Conservation (phyloP, 2,888 invertebrate species). For the Dione vanillae region DNA sequence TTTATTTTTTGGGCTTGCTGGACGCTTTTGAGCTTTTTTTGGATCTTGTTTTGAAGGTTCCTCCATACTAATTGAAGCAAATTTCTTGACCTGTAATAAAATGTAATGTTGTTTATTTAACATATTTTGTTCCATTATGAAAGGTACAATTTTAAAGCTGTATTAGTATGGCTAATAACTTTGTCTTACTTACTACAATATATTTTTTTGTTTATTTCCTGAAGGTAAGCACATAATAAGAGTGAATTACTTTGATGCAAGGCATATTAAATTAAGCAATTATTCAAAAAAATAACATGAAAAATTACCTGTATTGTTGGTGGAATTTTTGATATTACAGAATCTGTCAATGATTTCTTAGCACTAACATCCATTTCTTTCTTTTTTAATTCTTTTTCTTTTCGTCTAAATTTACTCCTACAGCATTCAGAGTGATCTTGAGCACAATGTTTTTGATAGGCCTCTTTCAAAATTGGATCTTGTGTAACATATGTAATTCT, state of each 20-base stretch:
- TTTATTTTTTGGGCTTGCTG: slow-evolving; percentile 68
- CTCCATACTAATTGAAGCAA: slow-evolving; percentile 71
- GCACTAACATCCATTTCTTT: slow-evolving; percentile 52
- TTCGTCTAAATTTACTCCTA: slow-evolving; percentile 61
- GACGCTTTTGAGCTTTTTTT: slow-evolving; percentile 67
- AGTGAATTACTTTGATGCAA: neutral
- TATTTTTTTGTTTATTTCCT: neutral
- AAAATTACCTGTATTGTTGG: slow-evolving; percentile 75
- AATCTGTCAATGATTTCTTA: slow-evolving; percentile 50
- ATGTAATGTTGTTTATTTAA: neutral
- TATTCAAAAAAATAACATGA: neutral
- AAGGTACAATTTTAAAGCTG: too few species aligned
- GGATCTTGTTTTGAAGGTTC: slow-evolving; percentile 58
- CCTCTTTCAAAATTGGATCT: slow-evolving; percentile 68
- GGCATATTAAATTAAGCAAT: neutral
- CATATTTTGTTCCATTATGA: neutral
- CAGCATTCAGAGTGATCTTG: slow-evolving; percentile 73
- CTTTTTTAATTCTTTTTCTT: slow-evolving; percentile 58
- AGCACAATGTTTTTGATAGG: slow-evolving; percentile 66
- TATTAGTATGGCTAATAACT: too few species aligned
- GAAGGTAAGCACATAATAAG: neutral
- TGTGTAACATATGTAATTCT: slow-evolving; percentile 75
- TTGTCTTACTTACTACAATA: neutral
- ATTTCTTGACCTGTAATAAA: slow-evolving; percentile 71
- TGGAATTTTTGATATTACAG: slow-evolving; percentile 65